Base-by-base conservation (phyloP, 1,140 invertebrate genomes). In the Drosophila quadrilineata region DNA sequence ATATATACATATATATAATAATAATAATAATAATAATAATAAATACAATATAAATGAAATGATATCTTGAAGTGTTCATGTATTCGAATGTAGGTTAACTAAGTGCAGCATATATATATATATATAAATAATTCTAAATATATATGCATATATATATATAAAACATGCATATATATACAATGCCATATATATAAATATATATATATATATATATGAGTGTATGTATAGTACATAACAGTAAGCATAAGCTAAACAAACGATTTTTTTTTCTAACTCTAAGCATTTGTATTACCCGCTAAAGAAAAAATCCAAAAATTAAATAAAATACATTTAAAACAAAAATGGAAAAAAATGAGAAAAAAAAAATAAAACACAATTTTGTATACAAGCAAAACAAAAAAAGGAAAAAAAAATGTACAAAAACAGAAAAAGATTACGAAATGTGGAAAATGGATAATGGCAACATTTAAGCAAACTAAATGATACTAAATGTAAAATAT, bases 41-140 rank as follows among this genome's bases (percentile, higher is more conserved):
- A 56, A 56, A 12, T 17, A 65, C 38, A 29, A 33, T 9, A 64
- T 46, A 59, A 50, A 22, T 8, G 62, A 54, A 82, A 82, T 84
- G 73, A 85, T 77, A 85, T 85, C 79, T 85, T 62, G 79, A 85
- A 85, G 79, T 85, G 79, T 84, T 84, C 79, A 84, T 84, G 79
- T 85, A 84, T 85, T 84, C 79, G 66, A 85, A 84, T 77, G 79
- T 84, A 84, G 79, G 74, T 77, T 84, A 77, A 85, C 59, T 77
- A 84, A 84, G 72, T 63, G 67, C 71, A 75, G 67, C 67, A 75
- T 82, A 82, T 60, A 82, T 58, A 70, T 82, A 82, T 65, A 64
- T 80, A 48, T 75, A 82, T 54, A 49, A 48, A 63, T 53, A 24
- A 66, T n/a, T n/a, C n/a, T n/a, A n/a, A n/a, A n/a, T n/a, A n/a